phyloP scores from a whole-genome alignment of 1,140 invertebrate species.

The Rhizoglyphus robini region DNA sequence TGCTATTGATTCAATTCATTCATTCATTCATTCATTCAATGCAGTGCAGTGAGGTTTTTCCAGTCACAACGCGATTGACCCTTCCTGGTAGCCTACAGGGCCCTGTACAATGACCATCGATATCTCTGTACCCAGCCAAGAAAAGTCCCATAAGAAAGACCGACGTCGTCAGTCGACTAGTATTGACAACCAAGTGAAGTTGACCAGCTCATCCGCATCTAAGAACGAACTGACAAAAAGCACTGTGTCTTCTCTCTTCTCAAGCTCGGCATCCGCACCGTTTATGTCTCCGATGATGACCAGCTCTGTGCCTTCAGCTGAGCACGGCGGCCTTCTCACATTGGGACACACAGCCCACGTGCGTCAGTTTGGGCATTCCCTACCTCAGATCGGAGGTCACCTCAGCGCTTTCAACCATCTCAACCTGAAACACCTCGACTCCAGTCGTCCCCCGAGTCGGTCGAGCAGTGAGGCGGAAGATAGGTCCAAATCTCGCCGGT shows the following conservation, averaged over 20 bases:
- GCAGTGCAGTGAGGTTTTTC: too few relatives aligned
- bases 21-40: too few relatives aligned
- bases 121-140: background rate
- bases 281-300: constrained; percentile 10
- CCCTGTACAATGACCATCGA: constrained; percentile 31
- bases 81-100: too few relatives aligned
- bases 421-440: background rate
- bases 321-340: background rate
- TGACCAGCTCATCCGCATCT: background rate
- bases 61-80: too few relatives aligned
- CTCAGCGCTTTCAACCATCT: constrained; percentile 1
- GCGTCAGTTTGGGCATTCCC: background rate
- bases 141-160: background rate
- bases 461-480: background rate
- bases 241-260: background rate
- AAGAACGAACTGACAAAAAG: background rate
- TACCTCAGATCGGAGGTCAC: background rate
- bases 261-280: background rate
- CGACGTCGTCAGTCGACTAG: background rate
- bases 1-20: too few relatives aligned
- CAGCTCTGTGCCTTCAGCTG: background rate
- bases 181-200: background rate
- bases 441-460: background rate
- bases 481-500: background rate
- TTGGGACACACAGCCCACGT: background rate